Conservation (phyloP, 2,888 invertebrate genomes). For the Scotopteryx bipunctaria region DNA sequence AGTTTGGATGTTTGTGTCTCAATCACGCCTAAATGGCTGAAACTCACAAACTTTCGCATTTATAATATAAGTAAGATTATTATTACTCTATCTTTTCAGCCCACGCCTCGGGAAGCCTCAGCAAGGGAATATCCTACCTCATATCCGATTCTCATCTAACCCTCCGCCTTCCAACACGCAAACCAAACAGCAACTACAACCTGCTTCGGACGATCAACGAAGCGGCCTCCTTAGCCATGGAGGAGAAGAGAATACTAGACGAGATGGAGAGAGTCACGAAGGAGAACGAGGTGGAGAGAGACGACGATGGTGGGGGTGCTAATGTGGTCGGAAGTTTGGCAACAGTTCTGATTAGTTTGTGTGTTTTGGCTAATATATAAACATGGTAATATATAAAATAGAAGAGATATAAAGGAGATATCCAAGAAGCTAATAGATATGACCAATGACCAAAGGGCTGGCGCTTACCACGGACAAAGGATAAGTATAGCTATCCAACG, state of each 20-base stretch:
- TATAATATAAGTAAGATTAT: too few relatives aligned
- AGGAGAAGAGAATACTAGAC: slow-evolving; percentile 77
- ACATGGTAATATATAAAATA: too few relatives aligned
- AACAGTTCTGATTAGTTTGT: slow-evolving; percentile 32
- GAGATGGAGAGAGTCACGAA: slow-evolving; percentile 72
- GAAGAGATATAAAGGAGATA: too few relatives aligned
- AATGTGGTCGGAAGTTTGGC: slow-evolving; percentile 26
- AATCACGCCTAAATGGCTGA: too few relatives aligned
- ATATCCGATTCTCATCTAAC: slow-evolving; percentile 56
- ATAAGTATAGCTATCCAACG: too few relatives aligned
- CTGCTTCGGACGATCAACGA: slow-evolving; percentile 89
- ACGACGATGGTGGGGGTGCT: slow-evolving; percentile 54
- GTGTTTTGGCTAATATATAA: not conserved
- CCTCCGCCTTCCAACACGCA: slow-evolving; percentile 58
- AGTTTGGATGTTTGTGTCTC: too few relatives aligned
- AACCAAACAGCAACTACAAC: slow-evolving; percentile 83
- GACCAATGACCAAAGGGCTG: too few relatives aligned
- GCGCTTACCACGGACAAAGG: too few relatives aligned
- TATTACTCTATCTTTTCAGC: too few relatives aligned
- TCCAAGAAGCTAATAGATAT: too few relatives aligned
- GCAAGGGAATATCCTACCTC: slow-evolving; percentile 60
- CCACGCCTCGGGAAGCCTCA: slow-evolving; percentile 42
- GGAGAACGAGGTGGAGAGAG: slow-evolving; percentile 62
- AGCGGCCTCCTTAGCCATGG: slow-evolving; percentile 82
- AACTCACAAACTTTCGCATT: too few relatives aligned